phyloP scores from a whole-genome alignment of 2,113 vertebrate species.

The Heptranchias perlo region DNA sequence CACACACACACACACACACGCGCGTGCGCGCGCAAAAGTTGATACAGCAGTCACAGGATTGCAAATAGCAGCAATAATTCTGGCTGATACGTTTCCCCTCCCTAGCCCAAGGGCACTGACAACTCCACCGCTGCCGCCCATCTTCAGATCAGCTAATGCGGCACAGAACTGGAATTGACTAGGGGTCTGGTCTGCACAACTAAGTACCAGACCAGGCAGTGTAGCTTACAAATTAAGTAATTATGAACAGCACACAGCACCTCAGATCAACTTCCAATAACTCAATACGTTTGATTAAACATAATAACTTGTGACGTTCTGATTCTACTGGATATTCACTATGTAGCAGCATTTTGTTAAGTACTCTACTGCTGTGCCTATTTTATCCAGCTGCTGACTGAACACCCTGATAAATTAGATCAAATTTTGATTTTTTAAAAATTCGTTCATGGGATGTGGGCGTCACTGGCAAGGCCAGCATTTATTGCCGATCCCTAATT shows the following conservation, averaged over 20 bases:
- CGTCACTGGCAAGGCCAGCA: no score
- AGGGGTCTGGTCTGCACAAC: not conserved
- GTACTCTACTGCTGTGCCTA: not conserved
- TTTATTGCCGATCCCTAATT: no score
- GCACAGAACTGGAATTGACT: not conserved
- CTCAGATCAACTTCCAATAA: not conserved
- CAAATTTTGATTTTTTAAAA: not conserved
- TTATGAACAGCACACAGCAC: not conserved
- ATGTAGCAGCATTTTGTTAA: not conserved
- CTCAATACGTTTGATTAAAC: not conserved
- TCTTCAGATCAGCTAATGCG: not conserved
- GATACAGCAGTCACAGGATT: not conserved
- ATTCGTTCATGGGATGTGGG: no score
- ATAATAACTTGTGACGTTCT: not conserved
- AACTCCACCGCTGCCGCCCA: not conserved
- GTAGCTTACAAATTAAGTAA: not conserved
- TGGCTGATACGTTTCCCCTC: not conserved
- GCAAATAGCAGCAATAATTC: not conserved
- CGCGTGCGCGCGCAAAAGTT: no score
- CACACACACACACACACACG: not conserved
- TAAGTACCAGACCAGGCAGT: not conserved
- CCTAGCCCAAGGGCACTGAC: not conserved
- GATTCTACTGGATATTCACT: not conserved
- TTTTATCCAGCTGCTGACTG: not conserved
- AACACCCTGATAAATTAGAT: not conserved